Evolutionary conservation across 2,797 vertebrate species (phyloP), one percentile per base, ranked within the genome.

Genomic region (Thunnus albacares): DNA sequence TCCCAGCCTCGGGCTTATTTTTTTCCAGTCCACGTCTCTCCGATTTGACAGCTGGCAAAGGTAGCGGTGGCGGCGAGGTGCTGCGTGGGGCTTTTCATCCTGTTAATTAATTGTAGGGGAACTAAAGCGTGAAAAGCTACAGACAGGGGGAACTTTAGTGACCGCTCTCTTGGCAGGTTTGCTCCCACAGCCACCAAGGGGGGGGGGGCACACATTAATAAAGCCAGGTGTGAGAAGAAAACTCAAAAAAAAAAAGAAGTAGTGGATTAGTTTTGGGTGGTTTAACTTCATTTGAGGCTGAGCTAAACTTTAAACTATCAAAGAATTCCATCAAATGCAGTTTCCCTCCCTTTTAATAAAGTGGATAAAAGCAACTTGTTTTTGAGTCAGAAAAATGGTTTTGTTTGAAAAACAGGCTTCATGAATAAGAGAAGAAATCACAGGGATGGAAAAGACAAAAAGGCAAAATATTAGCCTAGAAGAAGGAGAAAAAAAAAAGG

Each of bases 21-120:
- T 81, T 81, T 81, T 81, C 71, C 83, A 79, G 84, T 85, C 72
- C 57, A 63, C 38, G 64, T 91, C 87, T 85, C 65, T 86, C 86
- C 56, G 80, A 91, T 88, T 81, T 90, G 90, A 91, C 91, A 90
- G 90, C 77, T 87, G 88, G 72, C 70, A 82, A 88, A 91, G 89
- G 91, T 88, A 82, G 83, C 61, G 1, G 4, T 17, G 60, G 79
- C 13, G 24, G 47, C 7, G 60, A 85, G 79, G 69, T 62, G 76
- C 79, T 88, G 85, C 74, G 35, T 77, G 82, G 82, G 85, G 84
- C 86, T 83, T 84, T 90, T 88, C 80, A 87, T 84, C 66, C 77
- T 22, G 55, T 83, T 89, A 88, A 92, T 88, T 81, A 86, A 85
- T 84, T 85, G 82, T 74, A 78, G 71, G 56, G 79, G 78, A 89